These are phyloP conservation scores for Tineola bisselliella DNA, from an alignment of 2,888 invertebrate species.

Conservation along the genomic window DNA sequence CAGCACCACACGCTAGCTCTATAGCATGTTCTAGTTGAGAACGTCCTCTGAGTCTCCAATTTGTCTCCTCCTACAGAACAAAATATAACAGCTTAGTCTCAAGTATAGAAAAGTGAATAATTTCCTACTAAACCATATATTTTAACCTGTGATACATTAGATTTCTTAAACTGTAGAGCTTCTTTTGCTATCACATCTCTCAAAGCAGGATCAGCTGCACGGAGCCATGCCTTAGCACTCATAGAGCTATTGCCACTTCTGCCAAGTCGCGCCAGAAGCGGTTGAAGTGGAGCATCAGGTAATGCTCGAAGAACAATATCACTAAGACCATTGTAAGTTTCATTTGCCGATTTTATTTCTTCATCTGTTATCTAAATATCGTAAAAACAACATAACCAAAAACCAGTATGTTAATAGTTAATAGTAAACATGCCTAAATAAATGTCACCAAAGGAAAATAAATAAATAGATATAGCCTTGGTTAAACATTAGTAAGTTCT, in stretches of 20 bases:
- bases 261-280: slow-evolving; percentile 76
- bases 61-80: slow-evolving; percentile 72
- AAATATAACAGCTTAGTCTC: slow-evolving; percentile 14
- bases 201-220: slow-evolving; percentile 78
- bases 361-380: slow-evolving; percentile 71
- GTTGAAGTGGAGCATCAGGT: slow-evolving; percentile 81
- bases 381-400: too few species aligned
- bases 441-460: not conserved
- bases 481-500: not conserved
- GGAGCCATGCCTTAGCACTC: slow-evolving; percentile 77
- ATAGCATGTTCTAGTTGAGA: slow-evolving; percentile 75
- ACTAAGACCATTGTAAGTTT: slow-evolving; percentile 77
- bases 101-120: too few species aligned
- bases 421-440: not conserved
- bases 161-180: slow-evolving; percentile 82
- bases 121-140: too few species aligned
- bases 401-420: slow-evolving; percentile 21
- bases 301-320: slow-evolving; percentile 83
- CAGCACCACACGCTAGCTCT: slow-evolving; percentile 78
- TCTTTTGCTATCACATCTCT: slow-evolving; percentile 87
- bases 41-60: slow-evolving; percentile 78
- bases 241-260: slow-evolving; percentile 53
- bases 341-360: slow-evolving; percentile 75
- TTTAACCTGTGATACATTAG: slow-evolving; percentile 64
- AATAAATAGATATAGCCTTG: not conserved